Conservation (phyloP, 2,113 vertebrate species). For the Cyanoderma ruficeps region DNA sequence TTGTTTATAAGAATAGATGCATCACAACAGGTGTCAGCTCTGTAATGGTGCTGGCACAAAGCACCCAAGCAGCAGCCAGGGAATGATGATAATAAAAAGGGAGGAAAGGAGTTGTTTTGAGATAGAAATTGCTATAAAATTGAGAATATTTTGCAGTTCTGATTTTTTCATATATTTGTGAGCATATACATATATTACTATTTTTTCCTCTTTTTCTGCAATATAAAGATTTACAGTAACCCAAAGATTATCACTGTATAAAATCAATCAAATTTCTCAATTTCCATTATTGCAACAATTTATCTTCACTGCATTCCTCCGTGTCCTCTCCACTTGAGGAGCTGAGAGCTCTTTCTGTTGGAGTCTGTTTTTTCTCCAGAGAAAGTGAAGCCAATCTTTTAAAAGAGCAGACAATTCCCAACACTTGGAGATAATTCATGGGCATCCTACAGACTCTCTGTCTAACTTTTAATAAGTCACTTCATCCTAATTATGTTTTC, state of each 20-base stretch:
- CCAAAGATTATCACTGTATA: not conserved
- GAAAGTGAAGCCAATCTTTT: not conserved
- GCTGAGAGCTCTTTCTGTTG: not conserved
- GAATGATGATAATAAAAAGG: not conserved
- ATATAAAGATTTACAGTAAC: not conserved
- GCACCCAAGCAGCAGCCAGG: not conserved
- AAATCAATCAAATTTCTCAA: not conserved
- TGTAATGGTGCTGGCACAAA: not conserved
- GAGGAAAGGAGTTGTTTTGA: not conserved
- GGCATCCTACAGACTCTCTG: not conserved
- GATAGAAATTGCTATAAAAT: not conserved
- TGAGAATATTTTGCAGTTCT: not conserved
- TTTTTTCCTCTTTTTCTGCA: not conserved
- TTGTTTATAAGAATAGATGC: not conserved
- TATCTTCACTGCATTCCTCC: not conserved
- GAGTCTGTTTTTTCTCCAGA: not conserved
- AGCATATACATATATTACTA: not conserved
- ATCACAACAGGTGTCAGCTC: slow-evolving; percentile 35
- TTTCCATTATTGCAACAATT: not conserved
- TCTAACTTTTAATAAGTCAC: not conserved
- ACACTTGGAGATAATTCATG: not conserved
- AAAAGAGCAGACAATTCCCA: not conserved
- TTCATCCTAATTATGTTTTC: not conserved
- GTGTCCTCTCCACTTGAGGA: not conserved
- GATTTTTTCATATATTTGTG: not conserved